These are phyloP conservation scores for Lapara coniferarum DNA, from an alignment of 2,888 invertebrate genomes.

Conservation along the genomic window DNA sequence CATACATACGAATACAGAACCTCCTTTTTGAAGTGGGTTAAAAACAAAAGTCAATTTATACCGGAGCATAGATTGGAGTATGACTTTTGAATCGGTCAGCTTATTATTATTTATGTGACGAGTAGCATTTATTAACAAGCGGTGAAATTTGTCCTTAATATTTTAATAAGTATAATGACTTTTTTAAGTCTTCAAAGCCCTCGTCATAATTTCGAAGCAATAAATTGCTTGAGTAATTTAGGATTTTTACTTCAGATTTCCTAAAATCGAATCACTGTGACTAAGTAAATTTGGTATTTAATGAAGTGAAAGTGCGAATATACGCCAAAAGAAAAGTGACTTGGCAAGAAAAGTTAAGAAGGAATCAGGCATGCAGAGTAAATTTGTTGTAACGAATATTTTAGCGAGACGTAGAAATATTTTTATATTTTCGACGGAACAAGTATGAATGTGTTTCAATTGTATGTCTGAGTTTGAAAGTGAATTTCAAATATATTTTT, in stretches of 20 bases:
- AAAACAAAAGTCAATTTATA: no score
- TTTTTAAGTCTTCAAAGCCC: no score
- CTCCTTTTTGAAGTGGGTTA: no score
- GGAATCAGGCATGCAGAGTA: conserved; percentile 41
- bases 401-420: conserved; percentile 32
- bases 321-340: conserved; percentile 39
- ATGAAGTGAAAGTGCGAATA: conserved; percentile 42
- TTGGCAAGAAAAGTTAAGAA: conserved; percentile 42
- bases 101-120: no score
- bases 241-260: neutral
- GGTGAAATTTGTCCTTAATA: no score
- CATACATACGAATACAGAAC: no score
- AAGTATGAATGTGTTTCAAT: neutral
- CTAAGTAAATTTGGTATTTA: conserved; percentile 37
- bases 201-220: no score
- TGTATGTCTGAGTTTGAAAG: neutral
- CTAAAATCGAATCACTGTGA: neutral
- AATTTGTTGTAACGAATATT: conserved; percentile 46
- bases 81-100: no score
- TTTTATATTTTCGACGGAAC: conserved; percentile 9
- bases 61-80: no score
- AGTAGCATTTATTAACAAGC: no score
- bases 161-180: no score
- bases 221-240: neutral
- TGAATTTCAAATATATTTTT: neutral